These are phyloP conservation scores for Oithona nana DNA, from an alignment of 2,888 invertebrate species.

Conservation along the genomic window DNA sequence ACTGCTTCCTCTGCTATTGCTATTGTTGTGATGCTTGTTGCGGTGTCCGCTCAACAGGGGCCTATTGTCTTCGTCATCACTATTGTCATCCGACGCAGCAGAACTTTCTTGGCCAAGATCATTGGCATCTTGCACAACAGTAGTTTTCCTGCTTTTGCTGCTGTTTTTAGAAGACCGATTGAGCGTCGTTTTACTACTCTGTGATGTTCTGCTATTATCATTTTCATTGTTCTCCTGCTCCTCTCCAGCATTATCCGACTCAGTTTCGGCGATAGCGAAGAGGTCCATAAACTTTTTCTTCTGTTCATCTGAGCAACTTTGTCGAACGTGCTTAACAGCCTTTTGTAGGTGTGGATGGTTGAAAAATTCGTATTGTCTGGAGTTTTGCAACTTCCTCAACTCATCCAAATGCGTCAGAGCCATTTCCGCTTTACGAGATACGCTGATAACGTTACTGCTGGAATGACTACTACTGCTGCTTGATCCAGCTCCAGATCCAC, in stretches of 20 bases:
- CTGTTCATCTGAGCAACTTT: conserved; percentile 66
- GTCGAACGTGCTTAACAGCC: conserved; percentile 64
- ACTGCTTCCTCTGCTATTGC: not conserved
- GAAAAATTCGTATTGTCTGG: conserved; percentile 25
- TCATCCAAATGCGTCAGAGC: conserved; percentile 81
- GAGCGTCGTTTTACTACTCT: conserved; percentile 22
- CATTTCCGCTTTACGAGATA: conserved; percentile 38
- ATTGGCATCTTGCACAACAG: not conserved
- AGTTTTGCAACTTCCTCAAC: conserved; percentile 51
- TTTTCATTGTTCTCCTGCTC: conserved; percentile 21
- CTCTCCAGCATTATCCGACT: conserved; percentile 53
- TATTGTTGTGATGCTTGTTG: not conserved
- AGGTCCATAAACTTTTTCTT: conserved; percentile 77
- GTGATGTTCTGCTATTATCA: too few species aligned
- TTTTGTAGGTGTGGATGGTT: conserved; percentile 77
- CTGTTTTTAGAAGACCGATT: not conserved
- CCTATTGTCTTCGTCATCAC: not conserved
- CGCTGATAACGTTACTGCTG: conserved; percentile 19
- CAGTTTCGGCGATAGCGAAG: conserved; percentile 51
- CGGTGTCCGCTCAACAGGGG: not conserved
- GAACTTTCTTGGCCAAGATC: not conserved
- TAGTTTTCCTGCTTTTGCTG: not conserved
- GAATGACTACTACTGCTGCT: not conserved
- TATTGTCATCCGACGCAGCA: not conserved
- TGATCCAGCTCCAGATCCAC: not conserved